A percentile compares a stretch with the other conserved stretches of the same genome.
Conservation (phyloP, 2,113 vertebrate species). For the Onychostoma macrolepis region DNA sequence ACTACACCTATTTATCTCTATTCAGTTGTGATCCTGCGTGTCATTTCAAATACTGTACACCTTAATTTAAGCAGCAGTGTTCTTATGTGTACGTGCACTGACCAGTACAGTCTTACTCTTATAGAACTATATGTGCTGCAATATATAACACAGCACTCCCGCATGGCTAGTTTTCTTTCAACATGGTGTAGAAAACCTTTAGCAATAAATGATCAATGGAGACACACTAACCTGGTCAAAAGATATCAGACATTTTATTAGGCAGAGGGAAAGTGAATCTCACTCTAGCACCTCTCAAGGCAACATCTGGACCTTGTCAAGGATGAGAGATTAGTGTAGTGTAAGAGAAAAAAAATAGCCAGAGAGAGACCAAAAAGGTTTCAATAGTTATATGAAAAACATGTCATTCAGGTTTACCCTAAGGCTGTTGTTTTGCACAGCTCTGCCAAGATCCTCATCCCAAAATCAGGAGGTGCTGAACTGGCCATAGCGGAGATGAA, state of each 20-base stretch:
- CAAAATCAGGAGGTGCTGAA: constrained; percentile 32
- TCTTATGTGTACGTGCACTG: neutral
- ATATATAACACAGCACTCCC: neutral
- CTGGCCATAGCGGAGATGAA: constrained; percentile 24
- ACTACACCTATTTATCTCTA: neutral
- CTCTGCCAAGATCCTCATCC: constrained; percentile 16
- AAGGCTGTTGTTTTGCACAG: constrained; percentile 11
- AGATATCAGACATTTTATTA: constrained; percentile 43
- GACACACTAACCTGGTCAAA: constrained; percentile 44
- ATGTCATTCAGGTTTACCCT: constrained; percentile 49
- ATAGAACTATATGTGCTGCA: neutral
- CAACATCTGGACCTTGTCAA: constrained; percentile 63
- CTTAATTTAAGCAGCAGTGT: neutral
- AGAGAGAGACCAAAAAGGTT: constrained; percentile 16
- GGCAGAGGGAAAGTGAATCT: constrained; percentile 50
- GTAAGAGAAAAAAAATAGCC: neutral
- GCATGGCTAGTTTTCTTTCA: constrained; percentile 13
- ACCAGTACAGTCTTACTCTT: neutral
- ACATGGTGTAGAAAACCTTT: constrained; percentile 25
- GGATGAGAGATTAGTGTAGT: constrained; percentile 41
- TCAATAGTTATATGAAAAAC: constrained; percentile 48
- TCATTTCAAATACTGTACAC: neutral
- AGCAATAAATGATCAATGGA: constrained; percentile 45
- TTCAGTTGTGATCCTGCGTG: neutral
- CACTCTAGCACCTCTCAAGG: constrained; percentile 51